Conservation (phyloP, 2,113 vertebrate species). For the Ahaetulla prasina region DNA sequence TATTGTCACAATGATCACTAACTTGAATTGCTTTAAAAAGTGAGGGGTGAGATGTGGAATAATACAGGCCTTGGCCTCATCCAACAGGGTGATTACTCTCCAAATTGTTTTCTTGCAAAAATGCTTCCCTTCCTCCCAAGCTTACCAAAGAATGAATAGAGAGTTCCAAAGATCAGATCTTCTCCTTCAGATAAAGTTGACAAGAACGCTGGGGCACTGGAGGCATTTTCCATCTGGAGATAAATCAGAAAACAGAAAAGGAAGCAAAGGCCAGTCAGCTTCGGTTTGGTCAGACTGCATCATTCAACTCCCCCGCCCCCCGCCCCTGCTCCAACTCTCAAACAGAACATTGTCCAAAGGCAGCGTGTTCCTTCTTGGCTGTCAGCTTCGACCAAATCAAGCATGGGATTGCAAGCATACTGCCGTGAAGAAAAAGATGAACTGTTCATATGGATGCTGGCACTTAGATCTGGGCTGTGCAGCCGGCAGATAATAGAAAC, state of each 20-base stretch:
- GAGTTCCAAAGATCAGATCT: slow-evolving; percentile 75
- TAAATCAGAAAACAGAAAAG: slow-evolving; percentile 22
- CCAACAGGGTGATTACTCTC: not conserved
- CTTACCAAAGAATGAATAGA: slow-evolving; percentile 77
- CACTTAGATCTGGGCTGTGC: not conserved
- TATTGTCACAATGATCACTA: not conserved
- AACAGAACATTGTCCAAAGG: not conserved
- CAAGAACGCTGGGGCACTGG: slow-evolving; percentile 63
- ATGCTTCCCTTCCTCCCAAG: slow-evolving; percentile 18
- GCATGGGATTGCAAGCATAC: fast-evolving
- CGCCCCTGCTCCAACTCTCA: not conserved
- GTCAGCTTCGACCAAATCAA: not conserved
- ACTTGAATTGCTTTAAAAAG: not conserved
- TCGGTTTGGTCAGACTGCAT: fast-evolving
- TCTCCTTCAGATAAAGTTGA: slow-evolving; percentile 76
- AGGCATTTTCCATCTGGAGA: slow-evolving; percentile 78
- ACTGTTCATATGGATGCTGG: fast-evolving
- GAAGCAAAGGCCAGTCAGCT: not conserved
- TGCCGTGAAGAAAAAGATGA: not conserved
- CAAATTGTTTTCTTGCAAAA: not conserved
- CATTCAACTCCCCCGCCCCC: not conserved
- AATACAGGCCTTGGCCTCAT: not conserved
- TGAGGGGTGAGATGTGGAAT: not conserved
- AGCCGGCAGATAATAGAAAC: not conserved
- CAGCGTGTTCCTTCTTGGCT: fast-evolving